Conservation (phyloP, 2,888 invertebrate species). For the Cheilosia scutellata region DNA sequence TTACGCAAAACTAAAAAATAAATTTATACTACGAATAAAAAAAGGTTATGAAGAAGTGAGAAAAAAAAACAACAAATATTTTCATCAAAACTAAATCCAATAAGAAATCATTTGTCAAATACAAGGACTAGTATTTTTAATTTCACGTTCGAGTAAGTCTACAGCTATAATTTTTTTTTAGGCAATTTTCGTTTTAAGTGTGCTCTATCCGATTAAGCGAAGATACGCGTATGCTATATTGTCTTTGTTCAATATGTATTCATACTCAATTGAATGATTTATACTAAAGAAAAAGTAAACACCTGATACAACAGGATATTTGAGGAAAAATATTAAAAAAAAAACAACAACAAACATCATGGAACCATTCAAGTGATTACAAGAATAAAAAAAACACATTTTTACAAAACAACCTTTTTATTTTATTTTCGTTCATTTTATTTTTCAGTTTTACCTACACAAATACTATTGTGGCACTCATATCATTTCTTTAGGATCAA, state of each 20-base stretch:
- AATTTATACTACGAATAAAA: slow-evolving; percentile 23
- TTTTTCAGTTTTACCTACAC: slow-evolving; percentile 39
- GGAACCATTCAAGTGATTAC: slow-evolving; percentile 66
- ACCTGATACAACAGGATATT: slow-evolving; percentile 14
- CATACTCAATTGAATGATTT: not conserved
- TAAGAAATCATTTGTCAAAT: slow-evolving; percentile 18
- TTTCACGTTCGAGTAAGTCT: slow-evolving; percentile 22
- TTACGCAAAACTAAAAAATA: slow-evolving; percentile 18
- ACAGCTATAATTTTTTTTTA: slow-evolving; percentile 24
- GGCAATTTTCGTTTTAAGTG: slow-evolving; percentile 48
- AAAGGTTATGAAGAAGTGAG: not conserved
- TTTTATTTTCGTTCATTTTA: slow-evolving; percentile 31
- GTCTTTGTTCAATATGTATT: slow-evolving; percentile 20
- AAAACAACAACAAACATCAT: slow-evolving; percentile 46
- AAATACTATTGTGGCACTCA: not conserved
- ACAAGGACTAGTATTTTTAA: slow-evolving; percentile 53
- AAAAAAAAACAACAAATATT: slow-evolving; percentile 11
- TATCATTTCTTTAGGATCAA: no score
- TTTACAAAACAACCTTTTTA: slow-evolving; percentile 52
- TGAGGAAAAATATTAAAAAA: not conserved
- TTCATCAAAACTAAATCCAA: slow-evolving; percentile 17
- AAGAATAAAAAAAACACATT: slow-evolving; percentile 63
- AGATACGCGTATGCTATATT: slow-evolving; percentile 28
- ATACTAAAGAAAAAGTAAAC: no score
- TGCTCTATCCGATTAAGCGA: slow-evolving; percentile 56